A percentile compares a stretch with the other conserved stretches of the same genome.
These are phyloP conservation scores for Neoscelio sp. DNA, from an alignment of 2,888 invertebrate genomes.

Conservation along the genomic window DNA sequence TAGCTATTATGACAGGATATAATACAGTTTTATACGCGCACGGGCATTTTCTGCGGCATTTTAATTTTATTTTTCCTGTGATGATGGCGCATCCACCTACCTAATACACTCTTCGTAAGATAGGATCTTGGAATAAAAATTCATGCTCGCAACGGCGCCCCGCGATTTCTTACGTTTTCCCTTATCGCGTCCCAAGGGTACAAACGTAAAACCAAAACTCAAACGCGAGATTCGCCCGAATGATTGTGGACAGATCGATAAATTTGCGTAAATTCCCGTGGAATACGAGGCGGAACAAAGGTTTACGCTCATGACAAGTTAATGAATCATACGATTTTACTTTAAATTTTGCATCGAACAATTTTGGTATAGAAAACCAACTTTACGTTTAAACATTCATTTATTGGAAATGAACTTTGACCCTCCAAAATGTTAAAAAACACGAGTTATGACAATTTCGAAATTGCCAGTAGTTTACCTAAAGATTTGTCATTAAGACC, in stretches of 20 bases:
- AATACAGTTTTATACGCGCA: slow-evolving; percentile 45
- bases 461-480: too few species aligned
- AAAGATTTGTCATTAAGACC: too few species aligned
- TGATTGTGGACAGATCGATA: slow-evolving; percentile 78
- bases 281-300: slow-evolving; percentile 55
- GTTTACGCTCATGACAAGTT: too few species aligned
- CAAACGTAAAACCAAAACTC: slow-evolving; percentile 78
- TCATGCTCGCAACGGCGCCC: slow-evolving; percentile 78
- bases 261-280: slow-evolving; percentile 79
- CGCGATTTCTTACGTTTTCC: slow-evolving; percentile 73
- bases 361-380: too few species aligned
- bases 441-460: too few species aligned
- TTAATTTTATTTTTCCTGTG: slow-evolving; percentile 65
- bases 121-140: slow-evolving; percentile 81
- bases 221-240: slow-evolving; percentile 67
- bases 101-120: slow-evolving; percentile 69
- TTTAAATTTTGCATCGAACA: too few species aligned
- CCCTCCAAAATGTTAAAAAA: too few species aligned
- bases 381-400: too few species aligned
- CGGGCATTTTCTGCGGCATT: slow-evolving; percentile 44
- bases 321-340: too few species aligned
- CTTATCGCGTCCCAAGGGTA: slow-evolving; percentile 78
- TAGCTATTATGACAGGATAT: slow-evolving; percentile 50
- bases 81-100: slow-evolving; percentile 60
- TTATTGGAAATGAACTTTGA: too few species aligned